Percentiles rank a stretch among this genome's conserved stretches.
Evolutionary conservation across 2,888 invertebrate species (phyloP).

Genomic region (Aspidapion aeneum): DNA sequence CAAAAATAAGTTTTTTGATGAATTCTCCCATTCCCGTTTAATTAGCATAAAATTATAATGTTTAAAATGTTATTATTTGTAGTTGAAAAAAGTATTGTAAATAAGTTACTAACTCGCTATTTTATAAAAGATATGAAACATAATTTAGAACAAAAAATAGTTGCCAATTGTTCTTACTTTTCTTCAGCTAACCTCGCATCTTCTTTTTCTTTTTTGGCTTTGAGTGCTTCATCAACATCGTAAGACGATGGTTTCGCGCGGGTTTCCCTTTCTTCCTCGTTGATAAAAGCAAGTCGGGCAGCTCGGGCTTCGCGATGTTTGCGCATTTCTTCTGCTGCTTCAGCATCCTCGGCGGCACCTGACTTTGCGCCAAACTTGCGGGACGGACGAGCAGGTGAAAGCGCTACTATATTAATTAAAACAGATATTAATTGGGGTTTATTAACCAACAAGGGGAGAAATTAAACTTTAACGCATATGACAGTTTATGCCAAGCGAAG

Average conservation of each 20-base stretch:
- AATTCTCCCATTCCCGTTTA: too few species aligned
- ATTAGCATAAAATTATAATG: too few species aligned
- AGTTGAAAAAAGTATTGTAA: too few species aligned
- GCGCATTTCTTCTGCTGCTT: conserved; percentile 40
- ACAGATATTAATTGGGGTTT: too few species aligned
- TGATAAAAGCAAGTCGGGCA: conserved; percentile 58
- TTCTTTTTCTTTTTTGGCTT: conserved; percentile 58
- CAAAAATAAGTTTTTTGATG: too few species aligned
- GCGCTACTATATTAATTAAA: conserved; percentile 44
- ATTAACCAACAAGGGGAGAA: too few species aligned
- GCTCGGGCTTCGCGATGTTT: conserved; percentile 63
- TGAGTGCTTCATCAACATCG: conserved; percentile 48
- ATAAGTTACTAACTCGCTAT: too few species aligned
- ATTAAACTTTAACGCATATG: too few species aligned
- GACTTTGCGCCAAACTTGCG: conserved; percentile 59
- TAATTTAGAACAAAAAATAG: conserved; percentile 14
- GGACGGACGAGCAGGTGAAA: conserved; percentile 66
- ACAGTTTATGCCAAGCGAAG: too few species aligned
- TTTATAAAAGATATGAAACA: too few species aligned
- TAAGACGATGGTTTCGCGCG: conserved; percentile 31
- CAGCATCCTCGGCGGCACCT: conserved; percentile 50
- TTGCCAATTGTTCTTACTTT: conserved; percentile 47
- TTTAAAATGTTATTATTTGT: too few species aligned
- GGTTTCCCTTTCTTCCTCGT: conserved; percentile 49
- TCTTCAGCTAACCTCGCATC: conserved; percentile 62